Percentiles rank a stretch among this genome's conserved stretches.
Evolutionary conservation across 2,113 vertebrate genomes (phyloP).

Genomic region (Leptodactylus fuscus): DNA sequence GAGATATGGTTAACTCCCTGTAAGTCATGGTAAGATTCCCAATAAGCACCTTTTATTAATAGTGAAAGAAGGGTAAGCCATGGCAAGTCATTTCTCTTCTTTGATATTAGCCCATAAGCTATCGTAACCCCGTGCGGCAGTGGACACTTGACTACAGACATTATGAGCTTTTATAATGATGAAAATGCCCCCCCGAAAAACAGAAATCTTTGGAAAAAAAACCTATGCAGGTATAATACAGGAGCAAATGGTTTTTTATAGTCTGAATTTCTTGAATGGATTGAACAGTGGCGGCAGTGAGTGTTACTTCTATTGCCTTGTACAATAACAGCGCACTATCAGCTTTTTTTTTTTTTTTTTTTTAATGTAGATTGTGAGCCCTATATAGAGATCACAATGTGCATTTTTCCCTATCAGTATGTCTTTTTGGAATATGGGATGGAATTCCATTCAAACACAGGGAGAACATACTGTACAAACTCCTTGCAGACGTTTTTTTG

Average conservation of each 20-base stretch:
- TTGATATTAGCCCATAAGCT: constrained; percentile 57
- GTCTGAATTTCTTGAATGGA: constrained; percentile 26
- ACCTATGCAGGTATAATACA: constrained; percentile 39
- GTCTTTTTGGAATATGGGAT: too few relatives aligned
- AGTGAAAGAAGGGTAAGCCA: constrained; percentile 3
- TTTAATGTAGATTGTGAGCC: too few relatives aligned
- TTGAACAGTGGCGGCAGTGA: neutral
- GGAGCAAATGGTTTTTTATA: constrained; percentile 36
- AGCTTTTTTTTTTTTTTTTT: too few relatives aligned
- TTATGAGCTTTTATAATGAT: constrained; percentile 57
- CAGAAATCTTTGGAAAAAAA: constrained; percentile 44
- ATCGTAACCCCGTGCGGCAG: constrained; percentile 45
- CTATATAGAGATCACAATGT: too few relatives aligned
- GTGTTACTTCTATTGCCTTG: neutral
- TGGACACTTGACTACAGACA: constrained; percentile 49
- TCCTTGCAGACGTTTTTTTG: too few relatives aligned
- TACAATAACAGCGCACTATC: too few relatives aligned
- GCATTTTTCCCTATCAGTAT: too few relatives aligned
- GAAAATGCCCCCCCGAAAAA: constrained; percentile 38
- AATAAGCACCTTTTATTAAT: constrained; percentile 17
- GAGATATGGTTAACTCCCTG: neutral
- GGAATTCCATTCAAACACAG: too few relatives aligned
- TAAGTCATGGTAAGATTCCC: constrained; percentile 22
- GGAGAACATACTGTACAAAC: too few relatives aligned
- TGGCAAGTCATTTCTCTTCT: constrained; percentile 9